Evolutionary conservation across 2,888 invertebrate genomes (phyloP).

Genomic region (Spodoptera exigua): DNA sequence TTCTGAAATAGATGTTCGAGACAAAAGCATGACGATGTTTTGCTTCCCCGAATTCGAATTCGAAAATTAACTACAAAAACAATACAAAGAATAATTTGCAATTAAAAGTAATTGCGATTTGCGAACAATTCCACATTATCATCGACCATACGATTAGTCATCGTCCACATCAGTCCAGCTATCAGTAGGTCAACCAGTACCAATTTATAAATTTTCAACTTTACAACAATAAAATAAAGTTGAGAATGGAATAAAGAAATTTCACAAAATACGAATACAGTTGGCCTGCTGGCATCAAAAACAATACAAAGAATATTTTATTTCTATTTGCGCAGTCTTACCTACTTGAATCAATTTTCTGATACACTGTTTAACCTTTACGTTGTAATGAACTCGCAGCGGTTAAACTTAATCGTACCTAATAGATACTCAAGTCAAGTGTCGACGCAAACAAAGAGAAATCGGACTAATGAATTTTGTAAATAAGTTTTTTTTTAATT

Average conservation of each 20-base stretch:
- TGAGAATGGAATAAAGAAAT: too few relatives aligned
- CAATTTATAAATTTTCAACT: too few relatives aligned
- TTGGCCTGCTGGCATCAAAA: slow-evolving; percentile 6
- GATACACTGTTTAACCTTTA: slow-evolving; percentile 51
- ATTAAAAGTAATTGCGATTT: background rate
- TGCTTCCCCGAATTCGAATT: background rate
- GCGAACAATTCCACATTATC: slow-evolving; percentile 1
- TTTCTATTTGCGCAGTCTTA: slow-evolving; percentile 26
- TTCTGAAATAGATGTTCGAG: too few relatives aligned
- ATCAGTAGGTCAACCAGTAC: too few relatives aligned
- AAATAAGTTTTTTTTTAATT: too few relatives aligned
- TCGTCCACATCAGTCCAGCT: background rate
- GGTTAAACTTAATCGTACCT: slow-evolving; percentile 1
- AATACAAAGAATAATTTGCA: background rate
- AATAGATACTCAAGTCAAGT: too few relatives aligned
- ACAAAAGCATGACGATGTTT: too few relatives aligned
- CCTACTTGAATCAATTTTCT: slow-evolving; percentile 21
- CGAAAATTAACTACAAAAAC: background rate
- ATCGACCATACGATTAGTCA: slow-evolving; percentile 34
- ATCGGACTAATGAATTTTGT: too few relatives aligned
- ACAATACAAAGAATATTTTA: slow-evolving; percentile 16
- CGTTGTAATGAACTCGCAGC: slow-evolving; percentile 40
- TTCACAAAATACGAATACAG: too few relatives aligned
- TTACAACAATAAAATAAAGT: too few relatives aligned
- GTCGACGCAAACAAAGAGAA: slow-evolving; percentile 27